Base-by-base conservation (phyloP, 2,113 vertebrate species). In the Excalfactoria chinensis region DNA sequence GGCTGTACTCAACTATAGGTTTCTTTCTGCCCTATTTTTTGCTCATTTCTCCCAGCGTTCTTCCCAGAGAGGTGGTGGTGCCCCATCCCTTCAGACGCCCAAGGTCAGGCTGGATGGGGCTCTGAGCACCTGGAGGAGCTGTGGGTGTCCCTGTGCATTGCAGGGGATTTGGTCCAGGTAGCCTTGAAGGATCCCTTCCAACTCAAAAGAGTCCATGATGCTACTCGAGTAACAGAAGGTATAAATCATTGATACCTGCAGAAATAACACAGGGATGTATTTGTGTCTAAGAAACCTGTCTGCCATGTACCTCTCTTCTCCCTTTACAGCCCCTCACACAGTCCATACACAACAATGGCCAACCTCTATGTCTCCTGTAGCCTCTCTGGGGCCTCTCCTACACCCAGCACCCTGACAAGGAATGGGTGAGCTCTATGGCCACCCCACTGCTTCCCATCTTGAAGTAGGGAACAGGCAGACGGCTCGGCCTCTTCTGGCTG, bases 171-270 rank as follows among this genome's bases (percentile, higher is more conserved):
- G 51, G 51, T 14, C 51, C 51, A 53, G 26, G 9, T 15, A 14
- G 25, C 8, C 26, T 53, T 53, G 14, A 53, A 53, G 51, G 14
- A 14, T 28, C 14, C 51, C 14, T 53, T 53, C 15, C 25, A 53
- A 28, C 26, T 28, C 14, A 28, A 53, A 51, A 53, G 5, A 16
- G 14, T 6, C 51, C 16, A 5, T 28, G 51, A 53, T 9, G 9
- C 13, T 11, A 2, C 12, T 25, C 23, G 35, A 4, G 7, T 3
- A 21, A 37, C 34, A n/a, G 5, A 0, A 2, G 22, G 23, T 18
- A 4, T n/a, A 22, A 58, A 25, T 53, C 22, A 22, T 10, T 67
- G 0, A 3, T 21, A 63, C 73, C n/a, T n/a, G 41, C 41, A 77
- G 72, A 19, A 35, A 49, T 22, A 3, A 34, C 46, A n/a, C 2